Conservation (phyloP, 2,888 invertebrate species). For the Eilema griseolum region DNA sequence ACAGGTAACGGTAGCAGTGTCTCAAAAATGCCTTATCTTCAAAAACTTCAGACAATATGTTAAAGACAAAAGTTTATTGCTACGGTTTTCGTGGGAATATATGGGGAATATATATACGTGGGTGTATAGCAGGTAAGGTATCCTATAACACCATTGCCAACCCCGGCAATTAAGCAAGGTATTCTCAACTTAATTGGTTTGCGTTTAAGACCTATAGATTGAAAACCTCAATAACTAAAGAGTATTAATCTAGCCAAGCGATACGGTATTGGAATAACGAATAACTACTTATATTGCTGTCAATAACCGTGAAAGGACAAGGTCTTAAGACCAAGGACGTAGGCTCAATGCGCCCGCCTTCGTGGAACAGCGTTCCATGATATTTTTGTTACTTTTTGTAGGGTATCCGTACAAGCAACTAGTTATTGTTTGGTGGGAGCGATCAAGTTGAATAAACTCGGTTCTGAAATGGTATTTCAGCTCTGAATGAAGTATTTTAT, state of each 20-base stretch:
- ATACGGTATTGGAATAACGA: conserved; percentile 16
- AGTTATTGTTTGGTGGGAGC: background rate
- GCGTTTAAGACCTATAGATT: background rate
- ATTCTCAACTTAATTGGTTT: background rate
- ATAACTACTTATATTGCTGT: conserved; percentile 23
- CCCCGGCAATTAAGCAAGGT: background rate
- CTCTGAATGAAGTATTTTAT: background rate
- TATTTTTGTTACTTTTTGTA: conserved; percentile 35
- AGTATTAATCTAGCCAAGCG: conserved; percentile 13
- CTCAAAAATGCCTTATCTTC: too few relatives aligned
- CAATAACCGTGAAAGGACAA: conserved; percentile 52
- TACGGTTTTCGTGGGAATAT: background rate
- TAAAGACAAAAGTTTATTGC: background rate
- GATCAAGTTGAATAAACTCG: conserved; percentile 7
- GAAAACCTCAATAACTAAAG: background rate
- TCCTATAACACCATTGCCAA: background rate
- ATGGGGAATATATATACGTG: too few relatives aligned
- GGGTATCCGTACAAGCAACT: background rate
- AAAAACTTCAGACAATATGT: too few relatives aligned
- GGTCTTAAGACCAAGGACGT: conserved; percentile 52
- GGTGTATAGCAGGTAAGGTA: background rate
- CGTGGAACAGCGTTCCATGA: conserved; percentile 11
- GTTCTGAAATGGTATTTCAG: conserved; percentile 3
- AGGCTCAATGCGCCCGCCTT: conserved; percentile 26
- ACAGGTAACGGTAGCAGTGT: too few relatives aligned